Conservation (phyloP, 2,113 vertebrate species). For the Planiliza haematocheilus region DNA sequence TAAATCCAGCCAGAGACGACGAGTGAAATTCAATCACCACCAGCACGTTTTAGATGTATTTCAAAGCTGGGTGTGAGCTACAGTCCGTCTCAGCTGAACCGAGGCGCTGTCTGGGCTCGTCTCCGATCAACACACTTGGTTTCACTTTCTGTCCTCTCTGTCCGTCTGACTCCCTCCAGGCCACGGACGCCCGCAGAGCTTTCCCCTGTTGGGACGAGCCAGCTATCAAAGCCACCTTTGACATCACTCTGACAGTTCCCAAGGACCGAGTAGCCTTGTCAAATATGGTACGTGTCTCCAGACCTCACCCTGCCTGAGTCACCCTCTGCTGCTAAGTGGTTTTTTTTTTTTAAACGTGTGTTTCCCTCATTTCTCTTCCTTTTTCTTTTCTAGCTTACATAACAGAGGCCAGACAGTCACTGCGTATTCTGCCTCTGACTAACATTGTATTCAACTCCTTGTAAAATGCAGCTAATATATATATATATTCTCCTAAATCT, state of each 20-base stretch:
- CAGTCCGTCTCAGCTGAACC: background rate
- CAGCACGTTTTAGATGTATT: background rate
- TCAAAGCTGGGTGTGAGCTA: background rate
- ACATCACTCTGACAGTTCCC: slow-evolving; percentile 95
- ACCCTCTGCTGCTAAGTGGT: slow-evolving; percentile 26
- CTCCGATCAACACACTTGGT: background rate
- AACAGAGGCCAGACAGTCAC: slow-evolving; percentile 42
- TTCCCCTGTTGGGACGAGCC: slow-evolving; percentile 99
- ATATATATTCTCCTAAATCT: background rate
- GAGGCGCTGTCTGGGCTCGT: background rate
- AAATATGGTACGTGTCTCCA: slow-evolving; percentile 92
- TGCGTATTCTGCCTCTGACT: slow-evolving; percentile 34
- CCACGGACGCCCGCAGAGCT: slow-evolving; percentile 96
- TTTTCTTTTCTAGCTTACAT: slow-evolving; percentile 28
- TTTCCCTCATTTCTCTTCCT: slow-evolving; percentile 11
- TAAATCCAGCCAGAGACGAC: background rate
- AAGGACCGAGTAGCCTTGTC: slow-evolving; percentile 98
- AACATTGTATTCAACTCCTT: slow-evolving; percentile 19
- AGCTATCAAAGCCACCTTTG: slow-evolving; percentile 98
- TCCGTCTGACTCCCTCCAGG: slow-evolving; percentile 79
- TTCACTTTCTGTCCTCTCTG: slow-evolving; percentile 10
- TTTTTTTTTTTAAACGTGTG: slow-evolving; percentile 27
- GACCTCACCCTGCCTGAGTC: slow-evolving; percentile 38
- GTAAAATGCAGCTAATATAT: slow-evolving; percentile 24
- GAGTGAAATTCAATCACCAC: background rate